phyloP scores from a whole-genome alignment of 2,113 vertebrate genomes.

The Strigops habroptila region DNA sequence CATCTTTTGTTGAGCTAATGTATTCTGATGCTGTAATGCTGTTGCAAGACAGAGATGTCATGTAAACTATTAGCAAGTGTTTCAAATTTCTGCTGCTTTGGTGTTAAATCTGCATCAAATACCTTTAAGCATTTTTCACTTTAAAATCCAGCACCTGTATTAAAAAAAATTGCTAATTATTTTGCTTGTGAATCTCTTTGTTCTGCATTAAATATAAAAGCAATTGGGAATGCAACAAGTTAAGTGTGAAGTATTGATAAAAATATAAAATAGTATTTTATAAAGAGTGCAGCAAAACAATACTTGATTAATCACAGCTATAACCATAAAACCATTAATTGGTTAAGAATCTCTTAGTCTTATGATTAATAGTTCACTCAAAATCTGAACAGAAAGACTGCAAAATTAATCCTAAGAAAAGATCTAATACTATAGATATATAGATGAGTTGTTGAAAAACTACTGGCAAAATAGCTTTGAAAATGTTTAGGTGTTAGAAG shows the following conservation, averaged over 20 bases:
- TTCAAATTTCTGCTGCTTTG: not conserved
- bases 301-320: slow-evolving; percentile 48
- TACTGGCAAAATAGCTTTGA: slow-evolving; percentile 20
- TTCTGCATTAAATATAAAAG: not conserved
- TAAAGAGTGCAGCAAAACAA: slow-evolving; percentile 51
- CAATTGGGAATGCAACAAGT: not conserved
- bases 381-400: slow-evolving; percentile 46
- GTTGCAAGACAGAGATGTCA: not conserved
- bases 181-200: not conserved
- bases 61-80: not conserved
- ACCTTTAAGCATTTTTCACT: not conserved
- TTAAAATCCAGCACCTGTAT: not conserved
- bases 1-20: not conserved
- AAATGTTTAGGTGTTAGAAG: slow-evolving; percentile 16
- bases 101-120: not conserved
- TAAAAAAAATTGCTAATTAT: not conserved
- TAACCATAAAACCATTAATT: slow-evolving; percentile 45
- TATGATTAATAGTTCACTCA: slow-evolving; percentile 62
- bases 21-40: not conserved
- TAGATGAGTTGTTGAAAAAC: slow-evolving; percentile 8
- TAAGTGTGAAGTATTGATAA: not conserved
- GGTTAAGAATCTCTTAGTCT: slow-evolving; percentile 44
- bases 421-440: slow-evolving; percentile 5
- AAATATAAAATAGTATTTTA: slow-evolving; percentile 14
- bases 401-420: slow-evolving; percentile 43